Percentiles rank a stretch among this genome's conserved stretches.
Evolutionary conservation across 2,113 vertebrate species (phyloP).

Genomic region (Oreotrochilus melanogaster): DNA sequence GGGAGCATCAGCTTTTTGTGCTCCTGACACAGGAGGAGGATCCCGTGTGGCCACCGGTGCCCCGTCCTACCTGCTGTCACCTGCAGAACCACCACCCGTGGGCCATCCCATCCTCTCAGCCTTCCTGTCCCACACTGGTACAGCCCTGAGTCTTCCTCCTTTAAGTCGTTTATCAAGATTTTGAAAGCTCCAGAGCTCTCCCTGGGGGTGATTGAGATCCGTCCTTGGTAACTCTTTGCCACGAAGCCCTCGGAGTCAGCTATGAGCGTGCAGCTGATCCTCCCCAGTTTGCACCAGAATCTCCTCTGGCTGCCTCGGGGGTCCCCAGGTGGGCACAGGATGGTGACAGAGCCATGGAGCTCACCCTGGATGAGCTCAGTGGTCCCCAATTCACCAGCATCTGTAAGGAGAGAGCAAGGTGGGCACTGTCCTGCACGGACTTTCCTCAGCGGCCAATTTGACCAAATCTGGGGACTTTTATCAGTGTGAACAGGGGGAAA

Average conservation of each 20-base stretch:
- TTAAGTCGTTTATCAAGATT: constrained; percentile 51
- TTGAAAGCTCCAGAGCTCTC: constrained; percentile 28
- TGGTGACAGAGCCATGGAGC: neutral
- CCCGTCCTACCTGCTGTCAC: constrained; percentile 36
- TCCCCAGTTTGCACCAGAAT: constrained; percentile 59
- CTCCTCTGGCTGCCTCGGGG: accelerated
- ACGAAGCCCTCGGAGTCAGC: neutral
- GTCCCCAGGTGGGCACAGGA: constrained; percentile 45
- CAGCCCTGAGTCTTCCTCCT: constrained; percentile 27
- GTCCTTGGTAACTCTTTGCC: neutral
- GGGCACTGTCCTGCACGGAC: accelerated
- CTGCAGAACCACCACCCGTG: neutral
- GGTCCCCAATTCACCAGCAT: accelerated
- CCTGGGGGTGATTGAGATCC: neutral
- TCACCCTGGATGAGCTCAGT: neutral
- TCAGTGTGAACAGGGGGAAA: accelerated
- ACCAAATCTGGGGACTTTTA: neutral
- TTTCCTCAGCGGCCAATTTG: too few relatives aligned
- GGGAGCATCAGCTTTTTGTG: accelerated
- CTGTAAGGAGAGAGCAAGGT: neutral
- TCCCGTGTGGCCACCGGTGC: neutral
- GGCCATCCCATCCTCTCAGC: accelerated
- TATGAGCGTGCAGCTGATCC: neutral
- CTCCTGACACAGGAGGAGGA: accelerated
- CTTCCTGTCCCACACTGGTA: constrained; percentile 39